Evolutionary conservation across 1,140 invertebrate genomes (phyloP), one percentile per base, ranked within the genome.

Genomic region (Eubasilissa regina): DNA sequence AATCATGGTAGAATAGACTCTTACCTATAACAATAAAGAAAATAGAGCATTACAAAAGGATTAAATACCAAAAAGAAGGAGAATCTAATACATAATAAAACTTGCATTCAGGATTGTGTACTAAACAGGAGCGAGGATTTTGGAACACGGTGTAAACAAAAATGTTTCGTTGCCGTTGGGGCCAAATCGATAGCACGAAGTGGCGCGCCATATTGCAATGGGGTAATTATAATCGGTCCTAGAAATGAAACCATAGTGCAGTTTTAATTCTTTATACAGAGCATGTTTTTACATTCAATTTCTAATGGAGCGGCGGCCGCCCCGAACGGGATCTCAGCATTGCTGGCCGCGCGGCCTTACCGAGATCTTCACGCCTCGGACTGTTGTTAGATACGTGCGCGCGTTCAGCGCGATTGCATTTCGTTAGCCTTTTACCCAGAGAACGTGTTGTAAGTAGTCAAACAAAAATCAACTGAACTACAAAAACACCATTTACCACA

Each of bases 201-300:
- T 72, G 68, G 15, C 35, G 25, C 68, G 44, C 25, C 72, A 75
- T 43, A 43, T 53, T 64, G 62, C 60, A 45, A 58, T 62, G 78
- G 15, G 80, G 62, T 51, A 79, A 81, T 81, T 81, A 81, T 81
- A 81, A 81, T 81, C 79, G 80, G 77, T 45, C 66, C 21, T 43
- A 53, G 45, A 35, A 66, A 62, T 77, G 55, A 75, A 43, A 75
- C 44, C 13, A 66, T 25, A 11, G 43, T 11, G 62, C 43, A 11
- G 62, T n/a, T 10, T n/a, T 66, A 66, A 17, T 66, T 11, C 15
- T 66, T 44, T 53, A 51, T 53, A 19, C 15, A 3, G 43, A 13
- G 21, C n/a, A 68, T 15, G 51, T 78, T 78, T 81, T 78, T 77
- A 75, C 77, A 79, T 77, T 77, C 64, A 73, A 75, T 51, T 79